phyloP scores from a whole-genome alignment of 2,113 vertebrate genomes.

The Corydoras maculifer region DNA sequence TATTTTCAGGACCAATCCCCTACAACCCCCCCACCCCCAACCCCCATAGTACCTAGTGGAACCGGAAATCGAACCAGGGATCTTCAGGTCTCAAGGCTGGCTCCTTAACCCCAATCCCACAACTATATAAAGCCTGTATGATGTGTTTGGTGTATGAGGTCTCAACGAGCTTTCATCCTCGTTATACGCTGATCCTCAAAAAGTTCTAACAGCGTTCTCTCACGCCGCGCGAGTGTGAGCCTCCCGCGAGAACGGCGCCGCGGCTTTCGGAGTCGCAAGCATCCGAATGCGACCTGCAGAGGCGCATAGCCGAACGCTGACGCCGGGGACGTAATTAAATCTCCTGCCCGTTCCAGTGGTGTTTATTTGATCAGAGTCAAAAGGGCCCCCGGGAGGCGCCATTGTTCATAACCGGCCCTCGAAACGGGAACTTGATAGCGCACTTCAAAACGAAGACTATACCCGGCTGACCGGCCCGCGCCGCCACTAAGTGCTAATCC shows the following conservation, averaged over 20 bases:
- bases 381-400: constrained; percentile 32
- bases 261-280: neutral
- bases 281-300: neutral
- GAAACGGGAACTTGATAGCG: neutral
- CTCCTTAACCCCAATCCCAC: too few species aligned
- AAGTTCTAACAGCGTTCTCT: neutral
- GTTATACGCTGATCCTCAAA: too few species aligned
- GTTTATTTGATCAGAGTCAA: constrained; percentile 43
- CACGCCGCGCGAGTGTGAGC: neutral
- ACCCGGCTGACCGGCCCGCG: neutral
- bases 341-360: constrained; percentile 31
- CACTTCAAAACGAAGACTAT: neutral
- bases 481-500: constrained; percentile 1
- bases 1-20: too few species aligned
- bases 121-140: too few species aligned
- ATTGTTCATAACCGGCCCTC: constrained; percentile 12
- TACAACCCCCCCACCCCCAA: too few species aligned
- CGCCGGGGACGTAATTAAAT: constrained; percentile 39
- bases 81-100: too few species aligned
- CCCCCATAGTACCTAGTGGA: too few species aligned
- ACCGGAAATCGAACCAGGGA: too few species aligned
- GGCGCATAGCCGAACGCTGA: constrained; percentile 4
- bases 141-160: too few species aligned
- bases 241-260: neutral
- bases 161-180: too few species aligned